phyloP scores from a whole-genome alignment of 2,113 vertebrate species.

The Toxostoma redivivum region DNA sequence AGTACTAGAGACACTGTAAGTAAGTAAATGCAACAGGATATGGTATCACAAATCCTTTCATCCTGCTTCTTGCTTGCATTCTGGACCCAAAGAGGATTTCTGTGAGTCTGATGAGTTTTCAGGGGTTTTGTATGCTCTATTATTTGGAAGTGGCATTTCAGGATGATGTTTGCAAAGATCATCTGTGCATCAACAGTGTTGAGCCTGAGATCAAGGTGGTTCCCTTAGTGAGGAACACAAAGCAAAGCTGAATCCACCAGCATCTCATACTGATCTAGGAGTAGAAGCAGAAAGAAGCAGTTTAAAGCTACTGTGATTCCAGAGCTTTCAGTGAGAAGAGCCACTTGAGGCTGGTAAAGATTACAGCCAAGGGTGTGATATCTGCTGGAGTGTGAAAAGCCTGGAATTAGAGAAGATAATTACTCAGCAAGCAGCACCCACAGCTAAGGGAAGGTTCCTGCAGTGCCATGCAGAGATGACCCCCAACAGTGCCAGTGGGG shows the following conservation, averaged over 20 bases:
- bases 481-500: background rate
- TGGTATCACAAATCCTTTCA: background rate
- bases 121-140: background rate
- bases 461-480: background rate
- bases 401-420: background rate
- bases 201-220: background rate
- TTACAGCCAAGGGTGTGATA: background rate
- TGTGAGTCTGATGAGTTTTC: background rate
- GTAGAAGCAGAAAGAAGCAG: background rate
- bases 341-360: background rate
- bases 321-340: background rate
- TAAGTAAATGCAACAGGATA: background rate
- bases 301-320: background rate
- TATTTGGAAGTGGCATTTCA: background rate
- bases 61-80: background rate
- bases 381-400: background rate
- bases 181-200: background rate
- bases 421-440: background rate
- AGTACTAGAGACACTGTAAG: background rate
- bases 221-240: background rate
- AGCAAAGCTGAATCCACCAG: accelerated
- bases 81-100: background rate
- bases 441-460: background rate
- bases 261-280: background rate
- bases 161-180: background rate